These are phyloP conservation scores for Beaufortia kweichowensis DNA, from an alignment of 2,113 vertebrate genomes.

Conservation along the genomic window DNA sequence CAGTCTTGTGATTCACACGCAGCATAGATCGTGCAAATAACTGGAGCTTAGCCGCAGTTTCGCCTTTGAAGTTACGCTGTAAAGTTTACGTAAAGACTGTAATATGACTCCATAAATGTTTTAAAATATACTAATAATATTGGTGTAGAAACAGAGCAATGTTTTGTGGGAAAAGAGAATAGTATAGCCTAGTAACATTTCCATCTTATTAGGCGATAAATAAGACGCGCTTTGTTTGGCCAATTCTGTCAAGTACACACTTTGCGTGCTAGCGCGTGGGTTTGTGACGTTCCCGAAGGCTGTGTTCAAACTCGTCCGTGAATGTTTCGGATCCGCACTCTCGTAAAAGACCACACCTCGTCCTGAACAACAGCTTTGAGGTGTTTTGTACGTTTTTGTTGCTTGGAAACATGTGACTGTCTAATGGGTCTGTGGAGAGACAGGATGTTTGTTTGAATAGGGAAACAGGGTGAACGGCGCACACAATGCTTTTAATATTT, in stretches of 20 bases:
- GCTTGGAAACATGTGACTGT: constrained; percentile 4
- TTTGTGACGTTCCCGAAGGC: neutral
- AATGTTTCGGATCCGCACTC: neutral
- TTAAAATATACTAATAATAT: neutral
- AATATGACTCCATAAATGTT: constrained; percentile 5
- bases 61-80: neutral
- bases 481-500: neutral
- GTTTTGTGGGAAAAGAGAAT: neutral
- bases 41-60: no score
- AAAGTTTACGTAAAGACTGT: neutral
- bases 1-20: no score
- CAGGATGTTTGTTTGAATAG: neutral
- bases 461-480: no score
- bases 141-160: neutral
- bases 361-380: constrained; percentile 31
- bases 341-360: constrained; percentile 58
- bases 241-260: constrained; percentile 13
- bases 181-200: constrained; percentile 1
- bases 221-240: constrained; percentile 30
- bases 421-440: neutral
- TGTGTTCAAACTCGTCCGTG: constrained; percentile 50
- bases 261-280: neutral
- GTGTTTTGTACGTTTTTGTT: neutral
- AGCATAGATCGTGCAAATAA: no score
- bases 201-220: constrained; percentile 20